Conservation (phyloP, 2,797 vertebrate genomes). For the Chloroceryle inda region DNA sequence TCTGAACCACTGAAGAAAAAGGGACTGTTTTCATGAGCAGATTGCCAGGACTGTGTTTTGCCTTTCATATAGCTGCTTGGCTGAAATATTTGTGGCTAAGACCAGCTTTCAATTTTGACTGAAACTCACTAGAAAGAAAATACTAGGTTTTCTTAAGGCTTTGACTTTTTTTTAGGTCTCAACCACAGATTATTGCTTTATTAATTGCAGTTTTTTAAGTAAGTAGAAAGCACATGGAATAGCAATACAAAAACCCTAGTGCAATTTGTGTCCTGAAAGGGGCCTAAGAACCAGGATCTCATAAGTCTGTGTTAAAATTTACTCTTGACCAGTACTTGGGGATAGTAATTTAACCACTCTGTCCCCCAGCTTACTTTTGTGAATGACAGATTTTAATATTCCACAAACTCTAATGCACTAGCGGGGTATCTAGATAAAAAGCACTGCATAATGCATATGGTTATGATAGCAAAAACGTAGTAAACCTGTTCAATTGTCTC, state of each 20-base stretch:
- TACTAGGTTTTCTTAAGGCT: not conserved
- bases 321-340: not conserved
- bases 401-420: not conserved
- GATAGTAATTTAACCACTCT: not conserved
- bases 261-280: not conserved
- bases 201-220: not conserved
- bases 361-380: not conserved
- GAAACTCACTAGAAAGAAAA: not conserved
- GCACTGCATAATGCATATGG: not conserved
- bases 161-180: not conserved
- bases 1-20: not conserved
- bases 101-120: not conserved
- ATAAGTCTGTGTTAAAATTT: not conserved
- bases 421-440: slow-evolving; percentile 1
- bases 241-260: not conserved
- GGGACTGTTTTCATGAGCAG: not conserved
- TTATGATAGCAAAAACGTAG: not conserved
- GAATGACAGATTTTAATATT: not conserved
- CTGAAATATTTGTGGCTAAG: not conserved
- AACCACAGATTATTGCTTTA: not conserved
- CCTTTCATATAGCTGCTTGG: not conserved
- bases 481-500: slow-evolving; percentile 20
- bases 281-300: not conserved
- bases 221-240: not conserved
- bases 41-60: not conserved